phyloP scores from a whole-genome alignment of 2,888 invertebrate genomes.

The Camptogramma bilineatum region DNA sequence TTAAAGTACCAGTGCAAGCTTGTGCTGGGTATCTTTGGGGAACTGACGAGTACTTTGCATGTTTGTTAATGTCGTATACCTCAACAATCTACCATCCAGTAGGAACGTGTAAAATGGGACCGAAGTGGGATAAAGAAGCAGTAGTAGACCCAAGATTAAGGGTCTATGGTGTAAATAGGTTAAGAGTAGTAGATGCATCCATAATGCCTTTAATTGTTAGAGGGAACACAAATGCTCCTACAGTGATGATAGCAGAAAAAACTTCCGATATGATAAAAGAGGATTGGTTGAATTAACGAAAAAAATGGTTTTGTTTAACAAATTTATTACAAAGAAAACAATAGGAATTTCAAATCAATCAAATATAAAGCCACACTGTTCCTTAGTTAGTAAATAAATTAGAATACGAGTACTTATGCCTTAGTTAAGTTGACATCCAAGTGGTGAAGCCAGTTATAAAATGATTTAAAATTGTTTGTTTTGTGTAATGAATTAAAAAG shows the following conservation, averaged over 20 bases:
- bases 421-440: neutral
- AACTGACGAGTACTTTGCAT: conserved; percentile 88
- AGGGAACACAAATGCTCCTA: conserved; percentile 93
- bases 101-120: conserved; percentile 90
- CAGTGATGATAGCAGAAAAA: conserved; percentile 94
- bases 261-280: conserved; percentile 91
- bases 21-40: conserved; percentile 86
- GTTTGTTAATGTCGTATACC: conserved; percentile 87
- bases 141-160: conserved; percentile 88
- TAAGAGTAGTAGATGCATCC: conserved; percentile 89
- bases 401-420: neutral
- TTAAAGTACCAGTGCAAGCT: conserved; percentile 85
- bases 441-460: too few species aligned
- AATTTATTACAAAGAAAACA: neutral
- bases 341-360: neutral
- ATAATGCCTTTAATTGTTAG: conserved; percentile 87
- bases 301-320: neutral
- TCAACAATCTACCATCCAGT: conserved; percentile 89
- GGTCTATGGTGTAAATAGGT: conserved; percentile 86
- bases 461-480: too few species aligned
- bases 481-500: too few species aligned
- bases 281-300: conserved; percentile 60
- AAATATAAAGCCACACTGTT: neutral
- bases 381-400: neutral
- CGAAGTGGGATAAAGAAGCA: conserved; percentile 84